Evolutionary conservation across 2,113 vertebrate species (phyloP).

Genomic region (Eptesicus fuscus): DNA sequence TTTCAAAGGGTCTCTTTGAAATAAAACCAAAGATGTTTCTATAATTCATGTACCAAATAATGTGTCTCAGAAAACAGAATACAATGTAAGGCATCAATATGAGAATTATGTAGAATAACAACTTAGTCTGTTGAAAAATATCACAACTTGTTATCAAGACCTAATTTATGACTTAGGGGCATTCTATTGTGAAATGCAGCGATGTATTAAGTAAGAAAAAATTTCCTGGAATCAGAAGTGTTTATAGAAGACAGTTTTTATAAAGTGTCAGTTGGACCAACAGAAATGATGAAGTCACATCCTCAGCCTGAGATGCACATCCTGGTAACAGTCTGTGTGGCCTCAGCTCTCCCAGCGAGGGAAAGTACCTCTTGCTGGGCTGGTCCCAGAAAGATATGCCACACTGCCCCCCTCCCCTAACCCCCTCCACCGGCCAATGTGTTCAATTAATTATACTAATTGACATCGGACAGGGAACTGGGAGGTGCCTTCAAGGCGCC

Average conservation of each 20-base stretch:
- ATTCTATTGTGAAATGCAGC: neutral
- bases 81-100: neutral
- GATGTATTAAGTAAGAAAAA: neutral
- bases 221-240: neutral
- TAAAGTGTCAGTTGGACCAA: neutral
- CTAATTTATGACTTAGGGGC: neutral
- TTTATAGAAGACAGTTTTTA: neutral
- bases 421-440: neutral
- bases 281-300: neutral
- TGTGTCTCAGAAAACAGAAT: neutral
- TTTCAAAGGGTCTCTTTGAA: constrained; percentile 64
- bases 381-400: neutral
- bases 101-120: neutral
- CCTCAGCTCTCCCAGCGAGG: neutral
- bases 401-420: no score
- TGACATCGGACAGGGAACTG: neutral
- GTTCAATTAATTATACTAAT: neutral
- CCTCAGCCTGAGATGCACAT: neutral
- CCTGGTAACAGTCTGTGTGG: neutral
- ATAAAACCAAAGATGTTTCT: constrained; percentile 31
- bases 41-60: neutral
- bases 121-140: neutral
- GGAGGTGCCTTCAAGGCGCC: neutral
- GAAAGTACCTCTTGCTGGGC: neutral
- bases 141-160: neutral